Conservation (phyloP, 2,113 vertebrate genomes). For the Donacobius atricapilla region DNA sequence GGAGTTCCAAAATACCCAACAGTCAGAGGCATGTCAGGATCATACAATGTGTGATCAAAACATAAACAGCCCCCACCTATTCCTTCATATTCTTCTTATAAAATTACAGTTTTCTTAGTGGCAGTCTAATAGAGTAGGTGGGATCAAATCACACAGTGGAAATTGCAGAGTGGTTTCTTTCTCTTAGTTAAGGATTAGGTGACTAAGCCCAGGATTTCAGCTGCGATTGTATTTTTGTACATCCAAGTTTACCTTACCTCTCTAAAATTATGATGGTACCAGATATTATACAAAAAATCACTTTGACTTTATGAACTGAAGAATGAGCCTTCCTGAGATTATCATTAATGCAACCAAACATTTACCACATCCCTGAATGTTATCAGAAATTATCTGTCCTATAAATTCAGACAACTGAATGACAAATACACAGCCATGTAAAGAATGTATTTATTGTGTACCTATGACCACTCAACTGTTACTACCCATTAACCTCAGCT, state of each 20-base stretch:
- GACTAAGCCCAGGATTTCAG: neutral
- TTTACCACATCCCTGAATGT: neutral
- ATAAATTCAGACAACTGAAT: neutral
- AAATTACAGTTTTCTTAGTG: neutral
- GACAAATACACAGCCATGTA: neutral
- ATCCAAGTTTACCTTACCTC: neutral
- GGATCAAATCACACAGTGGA: neutral
- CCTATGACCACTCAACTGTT: neutral
- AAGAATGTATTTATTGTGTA: neutral
- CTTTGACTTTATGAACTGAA: neutral
- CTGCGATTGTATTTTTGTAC: neutral
- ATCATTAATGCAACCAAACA: neutral
- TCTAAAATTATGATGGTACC: neutral
- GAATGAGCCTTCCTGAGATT: neutral
- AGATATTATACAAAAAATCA: neutral
- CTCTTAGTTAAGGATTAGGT: neutral
- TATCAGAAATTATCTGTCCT: neutral
- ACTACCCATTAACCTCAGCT: neutral
- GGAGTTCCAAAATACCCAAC: neutral
- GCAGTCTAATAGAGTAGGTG: neutral
- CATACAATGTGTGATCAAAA: neutral
- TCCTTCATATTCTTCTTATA: neutral
- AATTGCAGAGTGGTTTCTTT: neutral
- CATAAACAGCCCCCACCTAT: neutral
- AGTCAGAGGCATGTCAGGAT: neutral